Evolutionary conservation across 2,113 vertebrate species (phyloP).

Genomic region (Vanacampus margaritifer): DNA sequence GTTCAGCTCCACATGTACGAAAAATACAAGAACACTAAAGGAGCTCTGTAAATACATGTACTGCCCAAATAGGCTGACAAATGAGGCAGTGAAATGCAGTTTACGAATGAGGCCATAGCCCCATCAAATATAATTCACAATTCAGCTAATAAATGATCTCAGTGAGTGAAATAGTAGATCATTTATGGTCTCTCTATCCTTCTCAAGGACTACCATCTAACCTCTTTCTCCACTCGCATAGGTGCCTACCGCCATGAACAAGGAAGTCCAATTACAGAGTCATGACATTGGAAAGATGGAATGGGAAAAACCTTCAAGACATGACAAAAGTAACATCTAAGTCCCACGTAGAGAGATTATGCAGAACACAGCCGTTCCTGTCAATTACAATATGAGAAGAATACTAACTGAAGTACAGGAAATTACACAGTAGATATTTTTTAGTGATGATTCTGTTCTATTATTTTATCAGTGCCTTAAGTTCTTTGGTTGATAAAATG

Average conservation of each 20-base stretch:
- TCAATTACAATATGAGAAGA: not conserved
- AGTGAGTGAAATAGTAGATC: conserved; percentile 22
- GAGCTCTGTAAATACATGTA: conserved; percentile 24
- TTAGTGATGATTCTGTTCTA: not conserved
- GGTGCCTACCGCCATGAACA: conserved; percentile 9
- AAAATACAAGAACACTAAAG: conserved; percentile 11
- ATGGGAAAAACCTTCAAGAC: conserved; percentile 11
- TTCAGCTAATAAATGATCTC: conserved; percentile 31
- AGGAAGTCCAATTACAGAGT: not conserved
- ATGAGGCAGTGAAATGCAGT: conserved; percentile 25
- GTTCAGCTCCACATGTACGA: conserved; percentile 1
- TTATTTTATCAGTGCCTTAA: not conserved
- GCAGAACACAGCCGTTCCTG: not conserved
- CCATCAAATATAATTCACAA: conserved; percentile 40
- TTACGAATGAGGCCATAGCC: conserved; percentile 36
- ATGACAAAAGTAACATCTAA: conserved; percentile 24
- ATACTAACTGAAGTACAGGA: not conserved
- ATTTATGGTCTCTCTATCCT: conserved; percentile 40
- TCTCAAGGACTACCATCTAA: conserved; percentile 50
- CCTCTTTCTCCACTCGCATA: conserved; percentile 6
- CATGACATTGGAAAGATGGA: not conserved
- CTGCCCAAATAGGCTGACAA: conserved; percentile 32
- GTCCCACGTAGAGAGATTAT: not conserved
- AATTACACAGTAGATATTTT: not conserved
- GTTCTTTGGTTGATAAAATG: not conserved